phyloP scores from a whole-genome alignment of 2,113 vertebrate genomes.

The Pandion haliaetus region DNA sequence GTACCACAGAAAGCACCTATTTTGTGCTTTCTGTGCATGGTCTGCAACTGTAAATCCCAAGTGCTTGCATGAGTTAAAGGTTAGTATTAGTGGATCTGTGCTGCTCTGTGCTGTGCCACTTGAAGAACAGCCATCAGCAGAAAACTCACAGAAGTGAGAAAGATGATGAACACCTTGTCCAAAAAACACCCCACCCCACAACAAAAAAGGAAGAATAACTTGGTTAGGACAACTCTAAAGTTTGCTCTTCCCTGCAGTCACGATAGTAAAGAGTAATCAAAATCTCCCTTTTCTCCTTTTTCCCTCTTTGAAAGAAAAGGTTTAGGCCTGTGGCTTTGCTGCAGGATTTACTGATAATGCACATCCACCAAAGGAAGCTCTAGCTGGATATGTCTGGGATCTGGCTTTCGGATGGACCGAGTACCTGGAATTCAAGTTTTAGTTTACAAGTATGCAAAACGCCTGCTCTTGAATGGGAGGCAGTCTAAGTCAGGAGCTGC shows the following conservation, averaged over 20 bases:
- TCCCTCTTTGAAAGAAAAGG: not conserved
- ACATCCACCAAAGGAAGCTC: not conserved
- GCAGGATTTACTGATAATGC: not conserved
- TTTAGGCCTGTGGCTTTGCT: not conserved
- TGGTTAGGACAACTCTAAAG: not conserved
- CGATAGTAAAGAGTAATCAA: not conserved
- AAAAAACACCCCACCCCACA: not conserved
- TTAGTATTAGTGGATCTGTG: not conserved
- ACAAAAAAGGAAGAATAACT: not conserved
- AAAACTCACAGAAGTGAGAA: not conserved
- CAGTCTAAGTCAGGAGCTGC: not conserved
- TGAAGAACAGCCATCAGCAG: not conserved
- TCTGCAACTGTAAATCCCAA: not conserved
- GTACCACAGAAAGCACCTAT: no score
- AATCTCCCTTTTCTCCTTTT: not conserved
- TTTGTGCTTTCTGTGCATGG: not conserved
- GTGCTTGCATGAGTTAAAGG: not conserved
- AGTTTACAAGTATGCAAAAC: not conserved
- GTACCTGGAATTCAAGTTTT: not conserved
- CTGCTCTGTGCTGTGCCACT: not conserved
- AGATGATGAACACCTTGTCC: not conserved
- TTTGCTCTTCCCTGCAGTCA: not conserved
- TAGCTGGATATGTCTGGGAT: not conserved
- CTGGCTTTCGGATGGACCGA: not conserved
- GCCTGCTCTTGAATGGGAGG: not conserved